A percentile compares a stretch with the other conserved stretches of the same genome.
phyloP scores from a whole-genome alignment of 2,113 vertebrate species.

The Sinocyclocheilus maitianheensis region DNA sequence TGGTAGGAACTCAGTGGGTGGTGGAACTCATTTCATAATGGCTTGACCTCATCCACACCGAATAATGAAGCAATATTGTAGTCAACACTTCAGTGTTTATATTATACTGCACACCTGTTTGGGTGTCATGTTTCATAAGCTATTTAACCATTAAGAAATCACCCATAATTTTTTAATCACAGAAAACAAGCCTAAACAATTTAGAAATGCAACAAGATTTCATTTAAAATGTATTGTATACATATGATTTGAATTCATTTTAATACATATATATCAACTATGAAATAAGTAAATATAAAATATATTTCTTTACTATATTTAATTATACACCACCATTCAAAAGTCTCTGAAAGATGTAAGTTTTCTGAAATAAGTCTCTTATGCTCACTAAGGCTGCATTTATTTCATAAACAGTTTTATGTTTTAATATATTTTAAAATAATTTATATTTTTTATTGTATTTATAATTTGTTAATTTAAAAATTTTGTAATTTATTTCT shows the following conservation, averaged over 20 bases:
- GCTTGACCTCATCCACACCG: conserved; percentile 15
- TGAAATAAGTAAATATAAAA: background rate
- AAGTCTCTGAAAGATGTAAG: background rate
- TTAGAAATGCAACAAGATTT: background rate
- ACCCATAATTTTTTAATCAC: background rate
- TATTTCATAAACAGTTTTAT: background rate
- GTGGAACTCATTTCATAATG: conserved; percentile 4
- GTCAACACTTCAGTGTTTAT: conserved; percentile 2
- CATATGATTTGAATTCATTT: background rate
- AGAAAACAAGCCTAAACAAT: background rate
- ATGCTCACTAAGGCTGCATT: background rate
- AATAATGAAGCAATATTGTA: background rate
- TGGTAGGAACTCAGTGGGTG: conserved; percentile 35
- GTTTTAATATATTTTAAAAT: background rate
- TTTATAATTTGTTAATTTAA: no score
- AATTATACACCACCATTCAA: background rate
- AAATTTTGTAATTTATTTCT: background rate
- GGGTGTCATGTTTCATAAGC: background rate
- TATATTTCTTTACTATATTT: background rate
- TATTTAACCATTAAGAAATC: background rate
- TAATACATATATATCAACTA: background rate
- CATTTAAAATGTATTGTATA: background rate
- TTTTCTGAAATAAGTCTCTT: background rate
- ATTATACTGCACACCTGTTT: background rate
- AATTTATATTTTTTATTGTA: background rate